Percentiles rank a stretch among this genome's conserved stretches.
phyloP scores from a whole-genome alignment of 2,888 invertebrate genomes.

The Sarcophaga subvicina region DNA sequence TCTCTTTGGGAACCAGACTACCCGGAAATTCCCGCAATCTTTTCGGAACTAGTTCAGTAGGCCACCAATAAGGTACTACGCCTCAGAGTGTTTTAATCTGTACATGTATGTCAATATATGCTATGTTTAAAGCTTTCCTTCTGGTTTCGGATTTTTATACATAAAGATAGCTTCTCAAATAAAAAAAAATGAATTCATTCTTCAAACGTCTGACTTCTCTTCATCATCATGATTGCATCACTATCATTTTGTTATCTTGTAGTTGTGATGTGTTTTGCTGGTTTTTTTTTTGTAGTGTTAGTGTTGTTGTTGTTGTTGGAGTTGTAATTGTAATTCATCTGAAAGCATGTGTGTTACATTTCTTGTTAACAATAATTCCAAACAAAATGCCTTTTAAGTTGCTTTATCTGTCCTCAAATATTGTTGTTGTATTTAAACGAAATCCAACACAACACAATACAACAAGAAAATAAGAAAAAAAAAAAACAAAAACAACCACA shows the following conservation, averaged over 20 bases:
- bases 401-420: constrained; percentile 68
- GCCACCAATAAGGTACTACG: too few species aligned
- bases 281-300: background rate
- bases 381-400: constrained; percentile 75
- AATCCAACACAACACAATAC: too few species aligned
- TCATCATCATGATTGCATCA: background rate
- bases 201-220: constrained; percentile 35
- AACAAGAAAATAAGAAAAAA: too few species aligned
- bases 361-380: constrained; percentile 80
- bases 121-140: too few species aligned
- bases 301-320: constrained; percentile 22
- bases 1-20: too few species aligned
- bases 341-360: constrained; percentile 66
- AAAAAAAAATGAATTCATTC: background rate
- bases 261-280: too few species aligned
- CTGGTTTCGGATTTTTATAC: too few species aligned
- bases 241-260: too few species aligned
- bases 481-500: constrained; percentile 55
- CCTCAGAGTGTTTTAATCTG: too few species aligned
- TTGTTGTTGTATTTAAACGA: background rate
- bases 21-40: too few species aligned
- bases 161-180: background rate
- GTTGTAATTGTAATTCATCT: constrained; percentile 52
- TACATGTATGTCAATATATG: too few species aligned
- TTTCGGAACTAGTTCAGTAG: too few species aligned